Conservation (phyloP, 2,888 invertebrate species). For the Tinea semifulvella region DNA sequence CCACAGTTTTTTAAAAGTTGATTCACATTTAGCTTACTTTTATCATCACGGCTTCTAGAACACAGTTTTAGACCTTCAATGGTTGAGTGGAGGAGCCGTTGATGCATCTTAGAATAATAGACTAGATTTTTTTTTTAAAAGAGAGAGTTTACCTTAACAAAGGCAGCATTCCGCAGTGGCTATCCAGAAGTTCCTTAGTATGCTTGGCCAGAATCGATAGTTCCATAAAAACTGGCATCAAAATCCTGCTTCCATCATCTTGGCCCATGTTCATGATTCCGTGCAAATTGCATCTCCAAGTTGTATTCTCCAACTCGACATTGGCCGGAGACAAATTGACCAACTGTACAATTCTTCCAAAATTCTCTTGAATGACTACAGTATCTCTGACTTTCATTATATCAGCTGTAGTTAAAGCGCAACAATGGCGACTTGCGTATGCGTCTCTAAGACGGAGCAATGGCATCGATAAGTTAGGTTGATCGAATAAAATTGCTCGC, state of each 20-base stretch:
- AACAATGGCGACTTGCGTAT: constrained; percentile 82
- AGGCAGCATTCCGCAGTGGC: constrained; percentile 81
- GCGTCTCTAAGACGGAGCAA: constrained; percentile 84
- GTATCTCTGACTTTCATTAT: constrained; percentile 80
- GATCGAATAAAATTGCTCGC: constrained; percentile 77
- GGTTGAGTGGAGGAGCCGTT: no score
- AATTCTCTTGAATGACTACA: constrained; percentile 54
- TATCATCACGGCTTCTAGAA: no score
- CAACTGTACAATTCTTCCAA: constrained; percentile 51
- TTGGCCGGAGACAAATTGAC: constrained; percentile 40
- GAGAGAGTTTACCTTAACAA: constrained; percentile 71
- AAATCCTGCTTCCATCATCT: constrained; percentile 60
- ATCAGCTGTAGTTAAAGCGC: constrained; percentile 76
- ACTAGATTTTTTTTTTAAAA: background rate
- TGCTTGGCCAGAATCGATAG: constrained; percentile 72
- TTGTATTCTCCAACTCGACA: constrained; percentile 51
- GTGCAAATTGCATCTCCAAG: constrained; percentile 64
- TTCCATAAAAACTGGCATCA: constrained; percentile 73
- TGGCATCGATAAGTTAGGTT: constrained; percentile 77
- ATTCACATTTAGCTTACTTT: no score
- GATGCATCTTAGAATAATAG: background rate
- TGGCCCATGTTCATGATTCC: constrained; percentile 37
- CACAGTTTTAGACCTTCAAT: no score
- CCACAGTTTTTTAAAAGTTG: no score
- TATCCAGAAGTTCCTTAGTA: constrained; percentile 72